phyloP scores from a whole-genome alignment of 30 jellyfish, hydroid and myxozoan species.

The Aurelia aurita region DNA sequence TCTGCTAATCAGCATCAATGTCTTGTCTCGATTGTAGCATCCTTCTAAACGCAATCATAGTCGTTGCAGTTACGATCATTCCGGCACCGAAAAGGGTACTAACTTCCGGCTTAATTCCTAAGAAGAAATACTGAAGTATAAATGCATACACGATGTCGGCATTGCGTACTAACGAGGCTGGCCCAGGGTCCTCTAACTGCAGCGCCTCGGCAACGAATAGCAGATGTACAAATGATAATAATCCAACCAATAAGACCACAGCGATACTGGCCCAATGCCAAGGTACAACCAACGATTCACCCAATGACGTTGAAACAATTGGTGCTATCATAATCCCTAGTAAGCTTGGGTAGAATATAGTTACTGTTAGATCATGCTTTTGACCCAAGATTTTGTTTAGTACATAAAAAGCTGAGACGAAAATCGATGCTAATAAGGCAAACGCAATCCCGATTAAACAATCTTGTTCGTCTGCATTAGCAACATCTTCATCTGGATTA shows the following conservation, averaged over 20 bases:
- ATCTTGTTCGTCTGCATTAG: constrained; percentile 51
- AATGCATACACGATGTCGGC: constrained; percentile 87
- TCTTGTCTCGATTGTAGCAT: constrained; percentile 26
- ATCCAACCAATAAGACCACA: constrained; percentile 67
- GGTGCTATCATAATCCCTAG: constrained; percentile 79
- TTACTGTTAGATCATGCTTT: constrained; percentile 70
- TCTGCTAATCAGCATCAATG: neutral
- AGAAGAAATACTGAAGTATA: constrained; percentile 71
- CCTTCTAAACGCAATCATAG: constrained; percentile 65
- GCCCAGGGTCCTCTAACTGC: constrained; percentile 94
- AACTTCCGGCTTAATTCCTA: constrained; percentile 74
- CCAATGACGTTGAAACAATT: constrained; percentile 10
- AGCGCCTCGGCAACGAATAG: constrained; percentile 85
- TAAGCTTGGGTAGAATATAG: constrained; percentile 79
- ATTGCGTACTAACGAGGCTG: constrained; percentile 89
- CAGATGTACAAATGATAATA: constrained; percentile 84
- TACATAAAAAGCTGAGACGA: constrained; percentile 76
- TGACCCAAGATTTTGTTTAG: constrained; percentile 74
- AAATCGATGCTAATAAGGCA: constrained; percentile 68
- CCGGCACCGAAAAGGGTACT: constrained; percentile 82
- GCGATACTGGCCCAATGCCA: constrained; percentile 74
- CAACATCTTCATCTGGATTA: constrained; percentile 36
- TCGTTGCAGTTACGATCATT: constrained; percentile 67
- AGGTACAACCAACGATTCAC: constrained; percentile 53
- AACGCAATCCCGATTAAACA: constrained; percentile 64